Conservation (phyloP, 1,140 invertebrate species). For the Dermatophagoides farinae region DNA sequence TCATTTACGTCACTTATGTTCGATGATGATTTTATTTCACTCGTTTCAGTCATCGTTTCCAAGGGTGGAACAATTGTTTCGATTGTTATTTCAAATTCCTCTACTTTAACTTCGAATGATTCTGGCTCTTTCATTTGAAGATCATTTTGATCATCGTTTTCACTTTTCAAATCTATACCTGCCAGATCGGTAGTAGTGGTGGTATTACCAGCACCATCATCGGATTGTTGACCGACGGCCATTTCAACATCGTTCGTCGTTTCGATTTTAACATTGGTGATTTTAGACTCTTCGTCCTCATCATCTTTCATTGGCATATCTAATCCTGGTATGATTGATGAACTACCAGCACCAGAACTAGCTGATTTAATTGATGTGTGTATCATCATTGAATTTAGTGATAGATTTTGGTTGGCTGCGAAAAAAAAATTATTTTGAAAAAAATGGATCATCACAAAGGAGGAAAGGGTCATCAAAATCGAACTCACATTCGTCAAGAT, state of each 20-base stretch:
- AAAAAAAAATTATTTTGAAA: neutral
- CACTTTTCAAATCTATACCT: neutral
- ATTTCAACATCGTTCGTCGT: neutral
- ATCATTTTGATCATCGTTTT: neutral
- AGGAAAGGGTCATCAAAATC: neutral
- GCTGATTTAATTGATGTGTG: neutral
- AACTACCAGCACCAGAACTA: neutral
- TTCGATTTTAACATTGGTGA: neutral
- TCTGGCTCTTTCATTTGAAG: neutral
- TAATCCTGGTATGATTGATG: neutral
- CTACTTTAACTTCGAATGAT: conserved; percentile 3
- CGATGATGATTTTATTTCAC: neutral
- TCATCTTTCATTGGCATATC: neutral
- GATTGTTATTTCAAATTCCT: conserved; percentile 8
- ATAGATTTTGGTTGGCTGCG: neutral
- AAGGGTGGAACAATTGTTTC: neutral
- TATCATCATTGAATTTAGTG: neutral
- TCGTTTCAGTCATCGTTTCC: neutral
- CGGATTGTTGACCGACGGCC: neutral
- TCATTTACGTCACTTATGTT: neutral
- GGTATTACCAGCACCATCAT: neutral
- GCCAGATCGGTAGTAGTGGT: neutral
- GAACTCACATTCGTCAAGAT: neutral
- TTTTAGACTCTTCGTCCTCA: neutral
- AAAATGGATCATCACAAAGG: neutral